Percentiles rank a stretch among this genome's conserved stretches.
These are phyloP conservation scores for Natrix natrix DNA, from an alignment of 2,797 vertebrate species.

Conservation along the genomic window DNA sequence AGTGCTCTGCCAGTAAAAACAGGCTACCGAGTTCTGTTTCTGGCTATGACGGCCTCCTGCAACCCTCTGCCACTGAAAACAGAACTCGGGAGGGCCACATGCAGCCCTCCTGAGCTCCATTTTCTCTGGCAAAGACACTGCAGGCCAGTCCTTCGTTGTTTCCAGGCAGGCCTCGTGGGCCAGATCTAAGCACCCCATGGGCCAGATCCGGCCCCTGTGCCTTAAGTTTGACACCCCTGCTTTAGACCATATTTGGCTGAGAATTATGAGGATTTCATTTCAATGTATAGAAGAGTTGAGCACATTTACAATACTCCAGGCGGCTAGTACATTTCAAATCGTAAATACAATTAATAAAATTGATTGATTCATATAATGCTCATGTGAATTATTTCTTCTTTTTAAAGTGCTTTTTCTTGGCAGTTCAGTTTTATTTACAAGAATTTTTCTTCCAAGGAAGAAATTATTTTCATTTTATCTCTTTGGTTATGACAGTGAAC, in stretches of 20 bases:
- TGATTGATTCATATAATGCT: not conserved
- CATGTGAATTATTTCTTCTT: rapidly evolving
- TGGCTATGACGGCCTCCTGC: too few relatives aligned
- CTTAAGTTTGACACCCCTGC: too few relatives aligned
- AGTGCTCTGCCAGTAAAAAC: too few relatives aligned
- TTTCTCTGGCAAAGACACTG: too few relatives aligned
- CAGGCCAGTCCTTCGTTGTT: too few relatives aligned
- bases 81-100: too few relatives aligned
- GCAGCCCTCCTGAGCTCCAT: too few relatives aligned
- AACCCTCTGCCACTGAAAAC: too few relatives aligned
- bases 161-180: too few relatives aligned
- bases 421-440: constrained; percentile 4
- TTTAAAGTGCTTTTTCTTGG: constrained; percentile 28
- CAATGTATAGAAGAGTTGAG: not conserved
- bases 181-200: too few relatives aligned
- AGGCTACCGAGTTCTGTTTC: too few relatives aligned
- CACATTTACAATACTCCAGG: not conserved
- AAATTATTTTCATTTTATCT: constrained; percentile 35
- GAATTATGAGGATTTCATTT: not conserved
- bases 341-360: not conserved
- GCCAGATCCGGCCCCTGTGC: too few relatives aligned
- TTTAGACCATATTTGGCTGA: not conserved
- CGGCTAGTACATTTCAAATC: not conserved
- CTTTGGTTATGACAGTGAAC: constrained; percentile 37
- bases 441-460: constrained; percentile 11